Evolutionary conservation across 2,113 vertebrate genomes (phyloP).

Genomic region (Acinonyx jubatus): DNA sequence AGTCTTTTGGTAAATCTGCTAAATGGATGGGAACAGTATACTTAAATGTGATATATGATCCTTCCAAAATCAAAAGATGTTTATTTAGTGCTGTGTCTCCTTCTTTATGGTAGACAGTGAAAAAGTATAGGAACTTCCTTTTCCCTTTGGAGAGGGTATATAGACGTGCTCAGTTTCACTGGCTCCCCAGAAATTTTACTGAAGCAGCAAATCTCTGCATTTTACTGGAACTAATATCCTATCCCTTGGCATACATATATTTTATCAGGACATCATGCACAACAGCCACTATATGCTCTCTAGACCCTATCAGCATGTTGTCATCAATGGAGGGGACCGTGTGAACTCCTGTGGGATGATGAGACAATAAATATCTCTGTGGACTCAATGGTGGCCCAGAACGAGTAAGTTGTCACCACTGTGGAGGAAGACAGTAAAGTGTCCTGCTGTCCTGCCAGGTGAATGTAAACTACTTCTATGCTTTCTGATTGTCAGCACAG

Average conservation of each 20-base stretch:
- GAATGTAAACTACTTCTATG: not conserved
- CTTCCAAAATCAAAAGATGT: not conserved
- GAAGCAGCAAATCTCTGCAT: not conserved
- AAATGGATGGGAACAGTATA: not conserved
- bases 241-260: not conserved
- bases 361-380: not conserved
- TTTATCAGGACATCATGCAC: not conserved
- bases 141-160: not conserved
- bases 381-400: not conserved
- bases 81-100: not conserved
- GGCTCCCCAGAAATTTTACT: not conserved
- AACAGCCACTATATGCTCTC: not conserved
- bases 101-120: not conserved
- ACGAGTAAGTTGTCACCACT: not conserved
- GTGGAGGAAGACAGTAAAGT: not conserved
- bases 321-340: accelerated
- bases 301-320: not conserved
- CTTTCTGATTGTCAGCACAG: not conserved
- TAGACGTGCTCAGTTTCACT: not conserved
- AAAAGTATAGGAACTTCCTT: not conserved
- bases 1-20: not conserved
- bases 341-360: accelerated
- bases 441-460: not conserved
- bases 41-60: not conserved
- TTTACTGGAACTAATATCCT: not conserved